These are phyloP conservation scores for Anguilla japonica DNA, from an alignment of 2,113 vertebrate genomes.

Conservation along the genomic window DNA sequence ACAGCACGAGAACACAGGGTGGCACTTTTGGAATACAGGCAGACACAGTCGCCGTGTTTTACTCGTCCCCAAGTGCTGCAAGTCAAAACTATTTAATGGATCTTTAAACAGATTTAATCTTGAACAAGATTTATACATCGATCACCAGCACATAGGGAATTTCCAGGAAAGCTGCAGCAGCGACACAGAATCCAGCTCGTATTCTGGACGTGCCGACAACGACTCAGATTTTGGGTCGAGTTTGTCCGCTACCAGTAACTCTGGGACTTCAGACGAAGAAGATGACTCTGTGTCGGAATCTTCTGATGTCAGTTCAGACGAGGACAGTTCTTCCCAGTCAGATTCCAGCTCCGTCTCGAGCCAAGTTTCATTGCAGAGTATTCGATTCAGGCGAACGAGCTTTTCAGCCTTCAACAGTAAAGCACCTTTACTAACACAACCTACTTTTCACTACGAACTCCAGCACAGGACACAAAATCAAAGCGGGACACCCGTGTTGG, in stretches of 20 bases:
- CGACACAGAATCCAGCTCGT: slow-evolving; percentile 89
- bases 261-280: slow-evolving; percentile 81
- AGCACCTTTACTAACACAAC: slow-evolving; percentile 79
- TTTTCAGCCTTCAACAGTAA: slow-evolving; percentile 69
- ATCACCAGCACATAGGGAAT: slow-evolving; percentile 61
- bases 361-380: slow-evolving; percentile 90
- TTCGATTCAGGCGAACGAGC: slow-evolving; percentile 89
- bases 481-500: slow-evolving; percentile 30
- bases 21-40: slow-evolving; percentile 72
- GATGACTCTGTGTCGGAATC: slow-evolving; percentile 78
- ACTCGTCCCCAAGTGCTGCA: slow-evolving; percentile 76
- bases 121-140: slow-evolving; percentile 72
- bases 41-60: slow-evolving; percentile 75
- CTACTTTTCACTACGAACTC: slow-evolving; percentile 86
- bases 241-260: slow-evolving; percentile 87
- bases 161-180: slow-evolving; percentile 87
- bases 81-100: slow-evolving; percentile 66
- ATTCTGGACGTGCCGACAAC: slow-evolving; percentile 79
- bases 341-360: slow-evolving; percentile 94
- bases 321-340: slow-evolving; percentile 87
- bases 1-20: slow-evolving; percentile 69
- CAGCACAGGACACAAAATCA: slow-evolving; percentile 62
- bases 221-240: slow-evolving; percentile 93
- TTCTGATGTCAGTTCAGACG: slow-evolving; percentile 84
- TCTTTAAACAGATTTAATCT: slow-evolving; percentile 74